phyloP scores from a whole-genome alignment of 2,113 vertebrate genomes.

The Alces alces region DNA sequence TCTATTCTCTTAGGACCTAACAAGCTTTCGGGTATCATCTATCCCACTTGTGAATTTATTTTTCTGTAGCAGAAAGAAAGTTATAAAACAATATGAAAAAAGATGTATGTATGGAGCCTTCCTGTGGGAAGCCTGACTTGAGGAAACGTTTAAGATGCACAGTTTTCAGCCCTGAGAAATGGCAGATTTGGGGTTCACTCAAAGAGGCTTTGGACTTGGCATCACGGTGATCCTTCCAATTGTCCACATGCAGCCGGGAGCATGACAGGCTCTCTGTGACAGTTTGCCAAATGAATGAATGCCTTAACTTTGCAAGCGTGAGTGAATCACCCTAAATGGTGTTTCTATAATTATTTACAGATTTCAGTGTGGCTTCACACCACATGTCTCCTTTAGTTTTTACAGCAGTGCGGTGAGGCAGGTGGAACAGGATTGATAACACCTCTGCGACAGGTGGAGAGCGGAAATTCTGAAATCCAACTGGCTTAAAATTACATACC shows the following conservation, averaged over 20 bases:
- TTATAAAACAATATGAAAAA: background rate
- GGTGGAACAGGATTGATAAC: background rate
- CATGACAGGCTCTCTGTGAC: background rate
- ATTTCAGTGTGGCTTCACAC: background rate
- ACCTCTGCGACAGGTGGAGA: background rate
- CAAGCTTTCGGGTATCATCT: background rate
- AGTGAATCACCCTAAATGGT: background rate
- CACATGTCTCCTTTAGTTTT: background rate
- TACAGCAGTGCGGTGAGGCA: background rate
- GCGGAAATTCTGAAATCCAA: background rate
- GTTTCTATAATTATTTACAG: background rate
- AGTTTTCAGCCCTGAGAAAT: background rate
- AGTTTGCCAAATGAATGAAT: background rate
- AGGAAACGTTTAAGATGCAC: background rate
- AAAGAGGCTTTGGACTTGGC: background rate
- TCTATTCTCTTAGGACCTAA: background rate
- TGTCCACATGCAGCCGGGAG: accelerated
- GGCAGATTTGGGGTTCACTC: background rate
- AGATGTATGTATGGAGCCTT: background rate
- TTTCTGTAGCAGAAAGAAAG: background rate
- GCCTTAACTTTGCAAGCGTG: background rate
- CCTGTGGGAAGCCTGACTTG: background rate
- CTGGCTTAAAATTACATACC: background rate
- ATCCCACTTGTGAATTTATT: background rate
- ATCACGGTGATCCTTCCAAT: background rate